Percentiles rank a stretch among this genome's conserved stretches.
Conservation (phyloP, 2,888 invertebrate species). For the Synergus itoensis region DNA sequence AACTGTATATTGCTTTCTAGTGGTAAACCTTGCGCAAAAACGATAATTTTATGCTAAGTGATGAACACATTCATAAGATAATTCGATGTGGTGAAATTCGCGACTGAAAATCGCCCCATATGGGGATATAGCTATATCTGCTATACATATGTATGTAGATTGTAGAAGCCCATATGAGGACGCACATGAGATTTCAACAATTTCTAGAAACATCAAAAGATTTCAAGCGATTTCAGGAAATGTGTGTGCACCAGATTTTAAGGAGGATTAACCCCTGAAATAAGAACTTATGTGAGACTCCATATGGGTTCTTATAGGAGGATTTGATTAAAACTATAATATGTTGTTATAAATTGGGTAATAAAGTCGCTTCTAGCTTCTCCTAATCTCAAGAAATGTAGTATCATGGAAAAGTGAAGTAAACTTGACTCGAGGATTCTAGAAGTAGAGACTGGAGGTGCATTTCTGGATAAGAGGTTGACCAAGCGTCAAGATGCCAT, state of each 20-base stretch:
- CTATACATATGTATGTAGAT: no score
- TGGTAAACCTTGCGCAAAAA: not conserved
- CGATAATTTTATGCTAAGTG: not conserved
- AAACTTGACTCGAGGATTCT: slow-evolving; percentile 31
- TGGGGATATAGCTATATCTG: no score
- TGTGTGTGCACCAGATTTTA: no score
- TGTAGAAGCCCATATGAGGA: no score
- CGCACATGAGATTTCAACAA: no score
- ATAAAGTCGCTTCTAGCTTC: not conserved
- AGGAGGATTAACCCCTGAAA: no score
- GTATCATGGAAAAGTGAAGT: slow-evolving; percentile 27
- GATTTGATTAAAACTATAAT: not conserved
- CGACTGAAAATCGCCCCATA: no score
- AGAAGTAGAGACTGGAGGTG: slow-evolving; percentile 12
- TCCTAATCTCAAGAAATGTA: slow-evolving; percentile 12
- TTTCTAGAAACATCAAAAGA: no score
- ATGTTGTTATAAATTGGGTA: not conserved
- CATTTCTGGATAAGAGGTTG: slow-evolving; percentile 37
- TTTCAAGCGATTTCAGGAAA: no score
- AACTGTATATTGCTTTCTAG: slow-evolving; percentile 14
- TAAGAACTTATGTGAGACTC: no score
- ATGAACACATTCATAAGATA: not conserved
- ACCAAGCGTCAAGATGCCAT: slow-evolving; percentile 29
- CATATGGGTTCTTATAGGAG: no score
- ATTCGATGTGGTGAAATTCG: not conserved